A percentile compares a stretch with the other conserved stretches of the same genome.
Evolutionary conservation across 2,113 vertebrate genomes (phyloP).

Genomic region (Platichthys flesus): DNA sequence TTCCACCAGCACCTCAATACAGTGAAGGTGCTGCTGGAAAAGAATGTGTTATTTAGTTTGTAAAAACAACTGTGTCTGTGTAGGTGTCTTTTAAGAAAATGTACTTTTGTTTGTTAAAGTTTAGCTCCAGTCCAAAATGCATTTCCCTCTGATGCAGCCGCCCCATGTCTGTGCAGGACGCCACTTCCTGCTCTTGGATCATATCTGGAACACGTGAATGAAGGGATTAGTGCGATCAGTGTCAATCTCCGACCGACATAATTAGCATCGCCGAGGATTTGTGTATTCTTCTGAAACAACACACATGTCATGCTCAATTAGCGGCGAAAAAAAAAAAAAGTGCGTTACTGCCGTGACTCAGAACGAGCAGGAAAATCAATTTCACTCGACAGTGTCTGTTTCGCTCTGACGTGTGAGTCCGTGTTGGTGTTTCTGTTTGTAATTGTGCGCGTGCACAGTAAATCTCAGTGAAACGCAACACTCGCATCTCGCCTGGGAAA

Average conservation of each 20-base stretch:
- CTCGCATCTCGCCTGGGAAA: constrained; percentile 66
- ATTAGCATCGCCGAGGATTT: constrained; percentile 58
- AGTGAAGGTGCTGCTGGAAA: not conserved
- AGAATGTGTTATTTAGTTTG: not conserved
- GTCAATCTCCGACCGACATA: constrained; percentile 57
- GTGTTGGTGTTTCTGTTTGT: not conserved
- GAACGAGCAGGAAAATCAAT: not conserved
- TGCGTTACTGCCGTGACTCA: constrained; percentile 42
- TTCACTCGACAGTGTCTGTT: constrained; percentile 33
- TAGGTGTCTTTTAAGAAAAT: too few relatives aligned
- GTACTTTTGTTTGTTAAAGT: too few relatives aligned
- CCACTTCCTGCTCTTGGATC: constrained; percentile 31
- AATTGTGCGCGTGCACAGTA: constrained; percentile 38
- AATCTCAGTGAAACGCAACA: constrained; percentile 48
- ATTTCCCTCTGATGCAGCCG: not conserved
- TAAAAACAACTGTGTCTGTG: not conserved
- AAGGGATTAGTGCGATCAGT: constrained; percentile 65
- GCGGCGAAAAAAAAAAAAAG: constrained; percentile 27
- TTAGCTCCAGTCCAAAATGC: too few relatives aligned
- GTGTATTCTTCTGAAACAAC: constrained; percentile 57
- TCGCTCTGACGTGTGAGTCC: not conserved
- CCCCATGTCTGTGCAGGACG: constrained; percentile 13
- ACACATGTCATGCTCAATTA: constrained; percentile 70
- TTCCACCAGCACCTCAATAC: not conserved
- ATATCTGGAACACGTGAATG: constrained; percentile 48